phyloP scores from a whole-genome alignment of 2,797 vertebrate genomes.

The Pachyuromys duprasi region DNA sequence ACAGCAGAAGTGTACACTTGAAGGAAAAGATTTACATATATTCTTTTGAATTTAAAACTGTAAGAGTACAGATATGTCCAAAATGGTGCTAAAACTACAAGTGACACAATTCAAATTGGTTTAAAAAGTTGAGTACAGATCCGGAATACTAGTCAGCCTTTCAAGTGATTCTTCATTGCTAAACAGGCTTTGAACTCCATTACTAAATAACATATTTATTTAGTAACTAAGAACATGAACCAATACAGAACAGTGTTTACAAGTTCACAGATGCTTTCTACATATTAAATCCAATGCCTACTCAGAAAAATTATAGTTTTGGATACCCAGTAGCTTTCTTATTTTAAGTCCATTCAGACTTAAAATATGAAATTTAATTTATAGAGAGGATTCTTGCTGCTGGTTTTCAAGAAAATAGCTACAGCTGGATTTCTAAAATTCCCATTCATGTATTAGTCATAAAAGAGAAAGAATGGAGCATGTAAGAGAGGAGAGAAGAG shows the following conservation, averaged over 20 bases:
- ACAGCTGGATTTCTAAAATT: background rate
- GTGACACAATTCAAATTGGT: conserved; percentile 24
- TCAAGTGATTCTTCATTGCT: conserved; percentile 1
- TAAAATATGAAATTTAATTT: conserved; percentile 30
- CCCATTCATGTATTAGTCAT: background rate
- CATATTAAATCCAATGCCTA: background rate
- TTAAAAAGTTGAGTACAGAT: background rate
- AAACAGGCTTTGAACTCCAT: background rate
- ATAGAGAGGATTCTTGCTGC: background rate
- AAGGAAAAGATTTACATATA: conserved; percentile 40
- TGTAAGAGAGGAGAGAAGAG: background rate
- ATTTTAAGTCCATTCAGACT: background rate
- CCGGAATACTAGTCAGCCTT: background rate
- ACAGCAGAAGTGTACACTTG: background rate
- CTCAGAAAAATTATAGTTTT: background rate
- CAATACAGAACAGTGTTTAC: background rate
- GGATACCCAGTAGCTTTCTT: background rate
- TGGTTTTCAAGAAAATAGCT: conserved; percentile 25
- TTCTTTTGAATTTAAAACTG: conserved; percentile 39
- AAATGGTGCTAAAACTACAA: conserved; percentile 17
- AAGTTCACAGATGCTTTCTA: background rate
- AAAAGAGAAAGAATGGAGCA: background rate
- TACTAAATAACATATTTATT: conserved; percentile 37
- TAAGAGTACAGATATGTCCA: background rate
- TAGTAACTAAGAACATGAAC: background rate